Conservation (phyloP, 2,888 invertebrate genomes). For the Xanthorhoe spadicearia region DNA sequence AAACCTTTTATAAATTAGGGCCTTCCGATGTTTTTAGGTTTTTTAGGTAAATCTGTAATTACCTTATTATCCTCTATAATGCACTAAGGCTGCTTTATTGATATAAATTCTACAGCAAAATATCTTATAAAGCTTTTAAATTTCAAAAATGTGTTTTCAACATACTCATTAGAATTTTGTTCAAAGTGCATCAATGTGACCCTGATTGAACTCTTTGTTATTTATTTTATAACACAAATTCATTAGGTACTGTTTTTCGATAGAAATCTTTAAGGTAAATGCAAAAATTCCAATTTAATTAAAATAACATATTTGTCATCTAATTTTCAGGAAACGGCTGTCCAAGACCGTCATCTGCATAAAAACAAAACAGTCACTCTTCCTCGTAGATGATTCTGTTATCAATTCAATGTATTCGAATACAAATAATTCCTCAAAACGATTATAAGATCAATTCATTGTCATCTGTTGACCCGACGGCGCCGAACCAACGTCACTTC, state of each 20-base stretch:
- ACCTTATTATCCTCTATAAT: not conserved
- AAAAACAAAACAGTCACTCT: conserved; percentile 20
- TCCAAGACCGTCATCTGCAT: not conserved
- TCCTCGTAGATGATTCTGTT: conserved; percentile 18
- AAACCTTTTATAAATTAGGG: not conserved
- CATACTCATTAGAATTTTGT: not conserved
- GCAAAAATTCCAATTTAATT: no score
- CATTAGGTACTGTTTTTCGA: not conserved
- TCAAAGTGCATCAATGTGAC: not conserved
- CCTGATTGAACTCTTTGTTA: conserved; percentile 4
- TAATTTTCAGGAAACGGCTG: conserved; percentile 7
- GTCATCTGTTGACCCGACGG: conserved; percentile 40
- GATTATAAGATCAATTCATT: conserved; percentile 34
- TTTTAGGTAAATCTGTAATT: conserved; percentile 1
- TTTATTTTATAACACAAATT: not conserved
- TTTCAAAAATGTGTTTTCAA: not conserved
- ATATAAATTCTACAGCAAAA: not conserved
- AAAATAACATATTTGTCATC: not conserved
- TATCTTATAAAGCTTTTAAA: conserved; percentile 2
- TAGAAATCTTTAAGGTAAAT: not conserved
- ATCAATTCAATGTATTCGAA: conserved; percentile 32
- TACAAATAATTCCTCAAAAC: conserved; percentile 39
- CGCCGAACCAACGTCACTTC: conserved; percentile 39
- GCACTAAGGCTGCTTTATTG: not conserved
- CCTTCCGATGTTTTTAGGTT: not conserved